These are phyloP conservation scores for Sabatieria punctata DNA, from an alignment of 2,888 invertebrate species.

Conservation along the genomic window DNA sequence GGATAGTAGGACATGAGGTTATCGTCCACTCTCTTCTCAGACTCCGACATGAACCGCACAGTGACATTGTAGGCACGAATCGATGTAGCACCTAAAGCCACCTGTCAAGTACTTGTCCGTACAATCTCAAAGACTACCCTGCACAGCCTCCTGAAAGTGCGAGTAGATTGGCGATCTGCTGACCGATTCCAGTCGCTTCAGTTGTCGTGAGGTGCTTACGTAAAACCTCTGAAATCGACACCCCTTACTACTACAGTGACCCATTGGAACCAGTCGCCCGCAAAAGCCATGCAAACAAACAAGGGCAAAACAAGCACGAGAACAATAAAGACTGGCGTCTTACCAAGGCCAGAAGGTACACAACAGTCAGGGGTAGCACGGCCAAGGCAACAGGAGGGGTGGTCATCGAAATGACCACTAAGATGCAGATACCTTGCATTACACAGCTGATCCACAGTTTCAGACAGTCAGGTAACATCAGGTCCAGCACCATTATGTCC, in stretches of 20 bases:
- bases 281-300: too few relatives aligned
- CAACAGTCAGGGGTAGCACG: slow-evolving; percentile 9
- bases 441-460: not conserved
- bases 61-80: slow-evolving; percentile 25
- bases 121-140: too few relatives aligned
- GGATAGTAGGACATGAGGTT: slow-evolving; percentile 27
- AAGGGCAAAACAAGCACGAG: too few relatives aligned
- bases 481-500: not conserved
- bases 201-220: slow-evolving; percentile 75
- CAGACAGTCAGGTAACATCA: not conserved
- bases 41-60: slow-evolving; percentile 21
- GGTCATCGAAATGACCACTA: not conserved
- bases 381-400: slow-evolving; percentile 9
- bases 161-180: slow-evolving; percentile 30
- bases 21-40: slow-evolving; percentile 26
- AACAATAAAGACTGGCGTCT: too few relatives aligned
- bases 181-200: slow-evolving; percentile 28
- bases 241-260: too few relatives aligned
- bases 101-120: too few relatives aligned
- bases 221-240: slow-evolving; percentile 56
- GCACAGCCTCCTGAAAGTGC: slow-evolving; percentile 26
- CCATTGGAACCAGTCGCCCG: too few relatives aligned
- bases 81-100: slow-evolving; percentile 22
- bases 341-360: slow-evolving; percentile 17
- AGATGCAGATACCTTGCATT: not conserved